Conservation (phyloP, 2,113 vertebrate genomes). For the Terrapene triunguis region DNA sequence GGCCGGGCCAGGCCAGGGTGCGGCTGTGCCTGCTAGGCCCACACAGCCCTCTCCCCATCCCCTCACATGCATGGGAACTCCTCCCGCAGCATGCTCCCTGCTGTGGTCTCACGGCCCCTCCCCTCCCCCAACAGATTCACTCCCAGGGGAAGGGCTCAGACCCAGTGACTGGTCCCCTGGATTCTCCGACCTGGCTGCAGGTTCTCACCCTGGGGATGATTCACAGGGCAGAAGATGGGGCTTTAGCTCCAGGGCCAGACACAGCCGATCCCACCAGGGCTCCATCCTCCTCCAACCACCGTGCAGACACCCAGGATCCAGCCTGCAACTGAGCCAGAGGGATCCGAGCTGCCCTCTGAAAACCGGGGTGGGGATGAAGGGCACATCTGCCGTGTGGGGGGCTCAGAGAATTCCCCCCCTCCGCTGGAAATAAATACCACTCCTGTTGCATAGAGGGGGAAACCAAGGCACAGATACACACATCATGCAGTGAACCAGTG, state of each 20-base stretch:
- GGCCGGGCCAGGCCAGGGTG: too few relatives aligned
- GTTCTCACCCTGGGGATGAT: too few relatives aligned
- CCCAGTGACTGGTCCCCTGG: background rate
- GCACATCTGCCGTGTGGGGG: too few relatives aligned
- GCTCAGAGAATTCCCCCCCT: too few relatives aligned
- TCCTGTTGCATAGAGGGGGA: too few relatives aligned
- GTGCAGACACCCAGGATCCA: too few relatives aligned
- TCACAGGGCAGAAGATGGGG: background rate
- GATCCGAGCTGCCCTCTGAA: too few relatives aligned
- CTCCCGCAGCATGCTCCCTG: background rate
- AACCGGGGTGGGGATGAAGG: background rate
- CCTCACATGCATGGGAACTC: rapidly evolving
- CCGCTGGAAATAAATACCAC: too few relatives aligned
- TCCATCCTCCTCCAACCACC: background rate
- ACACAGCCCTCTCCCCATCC: rapidly evolving
- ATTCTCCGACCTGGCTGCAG: background rate
- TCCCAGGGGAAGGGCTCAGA: background rate
- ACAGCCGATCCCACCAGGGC: background rate
- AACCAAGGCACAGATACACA: too few relatives aligned
- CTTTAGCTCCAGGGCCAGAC: background rate
- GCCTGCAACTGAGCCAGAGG: too few relatives aligned
- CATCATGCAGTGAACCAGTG: too few relatives aligned
- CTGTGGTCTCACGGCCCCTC: background rate
- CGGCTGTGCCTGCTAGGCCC: background rate
- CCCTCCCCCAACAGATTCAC: background rate